Base-by-base conservation (phyloP, 2,888 invertebrate species). In the Salticus scenicus region DNA sequence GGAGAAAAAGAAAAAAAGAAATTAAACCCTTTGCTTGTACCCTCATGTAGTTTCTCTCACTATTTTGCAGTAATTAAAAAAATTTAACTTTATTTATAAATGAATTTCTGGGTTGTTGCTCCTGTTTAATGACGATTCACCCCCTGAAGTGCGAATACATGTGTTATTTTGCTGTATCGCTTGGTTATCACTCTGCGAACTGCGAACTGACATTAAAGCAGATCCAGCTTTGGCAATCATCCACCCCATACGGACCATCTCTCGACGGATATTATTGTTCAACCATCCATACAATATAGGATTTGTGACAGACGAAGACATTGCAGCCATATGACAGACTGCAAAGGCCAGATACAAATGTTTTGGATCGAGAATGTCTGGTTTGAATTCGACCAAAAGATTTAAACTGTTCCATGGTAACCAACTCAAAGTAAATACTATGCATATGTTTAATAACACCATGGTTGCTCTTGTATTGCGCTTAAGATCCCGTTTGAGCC, bases 241-340 rank as follows among this genome's bases (percentile, higher is more conserved):
- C 76, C 75, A 71, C n/a, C 80, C 78, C 47, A 87, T 47, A 1
- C 74, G 27, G 0, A 85, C 81, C 88, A 93, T 92, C 89, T 93
- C 93, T 17, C 91, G 90, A 24, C 92, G 90, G 89, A 94, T 93
- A 89, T 93, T 93, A 87, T 93, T 93, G 90, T 94, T 94, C 81
- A 94, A 91, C 92, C 93, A 93, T 12, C 93, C 94, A 90, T 94
- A 94, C 31, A 93, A 91, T 37, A 94, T 92, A 0, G 94, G 93
- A 90, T 94, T 94, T 47, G 93, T 92, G 87, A 93, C 92, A 0
- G 93, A 93, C 0, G 93, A 93, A 28, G 92, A 92, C 91, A 94
- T 92, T 14, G 93, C 93, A 28, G 93, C 90, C 88, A 93, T 90
- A 89, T 94, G 93, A 88, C 93, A 93, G 66, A 92, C 91, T 17